These are phyloP conservation scores for Marcusenius ussheri DNA, from an alignment of 2,113 vertebrate species.

Conservation along the genomic window DNA sequence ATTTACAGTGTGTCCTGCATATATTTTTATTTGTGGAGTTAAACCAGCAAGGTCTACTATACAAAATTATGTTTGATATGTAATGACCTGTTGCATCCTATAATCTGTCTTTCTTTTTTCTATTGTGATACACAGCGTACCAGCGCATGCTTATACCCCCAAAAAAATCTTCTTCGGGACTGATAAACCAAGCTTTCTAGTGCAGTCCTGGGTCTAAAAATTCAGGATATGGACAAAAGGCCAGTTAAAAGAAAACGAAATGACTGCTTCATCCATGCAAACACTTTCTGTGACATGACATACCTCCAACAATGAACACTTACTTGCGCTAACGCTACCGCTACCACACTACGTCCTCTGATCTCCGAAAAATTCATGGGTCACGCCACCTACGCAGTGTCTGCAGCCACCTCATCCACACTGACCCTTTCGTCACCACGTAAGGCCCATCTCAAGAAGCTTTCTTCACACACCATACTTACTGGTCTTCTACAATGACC, in stretches of 20 bases:
- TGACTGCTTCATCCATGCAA: not conserved
- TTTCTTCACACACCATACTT: not conserved
- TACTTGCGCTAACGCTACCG: conserved; percentile 6
- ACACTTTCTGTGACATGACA: not conserved
- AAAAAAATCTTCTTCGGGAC: not conserved
- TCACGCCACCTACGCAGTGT: not conserved
- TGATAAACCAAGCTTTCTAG: not conserved
- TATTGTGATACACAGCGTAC: not conserved
- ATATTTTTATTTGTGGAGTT: not conserved
- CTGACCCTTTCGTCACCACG: not conserved
- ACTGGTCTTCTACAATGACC: not conserved
- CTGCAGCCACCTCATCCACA: not conserved
- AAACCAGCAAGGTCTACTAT: not conserved
- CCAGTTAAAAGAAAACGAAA: not conserved
- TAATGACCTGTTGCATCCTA: not conserved
- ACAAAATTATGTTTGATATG: not conserved
- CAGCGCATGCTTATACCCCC: not conserved
- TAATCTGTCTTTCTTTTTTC: not conserved
- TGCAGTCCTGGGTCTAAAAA: not conserved
- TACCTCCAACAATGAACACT: not conserved
- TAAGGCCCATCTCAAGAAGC: not conserved
- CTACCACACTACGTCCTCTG: not conserved
- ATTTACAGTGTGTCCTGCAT: not conserved
- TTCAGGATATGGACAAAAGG: not conserved
- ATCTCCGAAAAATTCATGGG: not conserved